These are phyloP conservation scores for Epinotia brunnichana DNA, from an alignment of 2,888 invertebrate species.

Conservation along the genomic window DNA sequence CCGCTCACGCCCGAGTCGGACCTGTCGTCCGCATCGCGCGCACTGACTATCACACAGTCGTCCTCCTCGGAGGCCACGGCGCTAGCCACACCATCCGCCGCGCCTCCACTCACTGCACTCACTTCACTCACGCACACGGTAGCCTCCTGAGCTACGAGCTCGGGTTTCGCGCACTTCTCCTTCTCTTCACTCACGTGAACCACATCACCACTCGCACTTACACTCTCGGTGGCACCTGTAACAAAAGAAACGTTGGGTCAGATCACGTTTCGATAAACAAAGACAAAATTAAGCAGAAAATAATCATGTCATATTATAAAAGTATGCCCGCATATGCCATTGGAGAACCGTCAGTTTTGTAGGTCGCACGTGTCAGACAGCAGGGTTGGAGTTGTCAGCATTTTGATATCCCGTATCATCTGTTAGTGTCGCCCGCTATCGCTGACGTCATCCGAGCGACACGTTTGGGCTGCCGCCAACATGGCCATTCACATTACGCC, in stretches of 20 bases:
- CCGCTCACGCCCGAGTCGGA: constrained; percentile 90
- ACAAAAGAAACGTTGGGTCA: constrained; percentile 56
- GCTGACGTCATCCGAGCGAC: constrained; percentile 67
- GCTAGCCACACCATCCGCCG: constrained; percentile 80
- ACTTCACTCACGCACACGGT: constrained; percentile 74
- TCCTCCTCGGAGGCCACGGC: constrained; percentile 85
- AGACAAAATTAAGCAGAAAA: neutral
- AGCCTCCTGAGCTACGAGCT: constrained; percentile 67
- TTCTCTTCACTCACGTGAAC: constrained; percentile 73
- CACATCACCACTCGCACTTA: constrained; percentile 77
- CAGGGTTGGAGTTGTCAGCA: constrained; percentile 17
- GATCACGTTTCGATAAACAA: neutral
- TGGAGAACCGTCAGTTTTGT: constrained; percentile 17
- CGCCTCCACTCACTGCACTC: constrained; percentile 76
- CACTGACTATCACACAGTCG: constrained; percentile 86
- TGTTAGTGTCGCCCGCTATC: constrained; percentile 55
- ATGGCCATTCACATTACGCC: constrained; percentile 78
- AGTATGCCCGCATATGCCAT: constrained; percentile 6
- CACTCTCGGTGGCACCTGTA: constrained; percentile 77
- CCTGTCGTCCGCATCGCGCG: constrained; percentile 83
- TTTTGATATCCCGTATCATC: constrained; percentile 46
- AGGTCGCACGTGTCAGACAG: constrained; percentile 15
- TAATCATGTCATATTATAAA: neutral
- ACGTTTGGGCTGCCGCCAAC: constrained; percentile 76
- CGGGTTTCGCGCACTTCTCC: constrained; percentile 76